phyloP scores from a whole-genome alignment of 2,888 invertebrate genomes.

The Arrhopalites spinosus region DNA sequence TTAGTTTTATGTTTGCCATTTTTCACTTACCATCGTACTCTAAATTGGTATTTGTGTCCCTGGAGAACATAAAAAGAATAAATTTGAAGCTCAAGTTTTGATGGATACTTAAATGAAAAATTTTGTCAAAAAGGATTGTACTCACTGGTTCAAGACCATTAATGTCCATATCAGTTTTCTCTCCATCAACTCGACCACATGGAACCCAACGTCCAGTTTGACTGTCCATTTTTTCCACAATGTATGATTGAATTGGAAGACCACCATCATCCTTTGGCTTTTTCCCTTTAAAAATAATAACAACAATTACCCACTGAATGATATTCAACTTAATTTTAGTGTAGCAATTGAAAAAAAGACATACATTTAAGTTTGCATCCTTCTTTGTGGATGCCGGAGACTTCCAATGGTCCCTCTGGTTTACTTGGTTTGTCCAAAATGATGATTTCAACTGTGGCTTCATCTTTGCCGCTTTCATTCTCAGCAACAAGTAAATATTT shows the following conservation, averaged over 20 bases:
- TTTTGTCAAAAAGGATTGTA: neutral
- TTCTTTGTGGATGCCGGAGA: conserved; percentile 88
- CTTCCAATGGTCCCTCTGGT: conserved; percentile 85
- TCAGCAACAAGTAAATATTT: conserved; percentile 88
- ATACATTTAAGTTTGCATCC: conserved; percentile 84
- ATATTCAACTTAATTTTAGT: too few relatives aligned
- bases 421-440: conserved; percentile 80
- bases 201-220: conserved; percentile 87
- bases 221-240: conserved; percentile 93
- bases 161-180: conserved; percentile 79
- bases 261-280: conserved; percentile 97
- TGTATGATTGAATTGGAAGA: conserved; percentile 83
- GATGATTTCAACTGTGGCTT: conserved; percentile 89
- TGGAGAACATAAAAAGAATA: too few relatives aligned
- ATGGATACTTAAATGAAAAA: too few relatives aligned
- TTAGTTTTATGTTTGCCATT: too few relatives aligned
- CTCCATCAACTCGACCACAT: conserved; percentile 67
- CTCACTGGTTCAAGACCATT: conserved; percentile 80
- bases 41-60: conserved; percentile 91
- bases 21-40: too few relatives aligned
- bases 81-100: too few relatives aligned
- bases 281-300: too few relatives aligned
- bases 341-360: too few relatives aligned
- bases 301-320: too few relatives aligned
- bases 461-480: conserved; percentile 91